Conservation (phyloP, 2,888 invertebrate genomes). For the Caradrina clavipalpis region DNA sequence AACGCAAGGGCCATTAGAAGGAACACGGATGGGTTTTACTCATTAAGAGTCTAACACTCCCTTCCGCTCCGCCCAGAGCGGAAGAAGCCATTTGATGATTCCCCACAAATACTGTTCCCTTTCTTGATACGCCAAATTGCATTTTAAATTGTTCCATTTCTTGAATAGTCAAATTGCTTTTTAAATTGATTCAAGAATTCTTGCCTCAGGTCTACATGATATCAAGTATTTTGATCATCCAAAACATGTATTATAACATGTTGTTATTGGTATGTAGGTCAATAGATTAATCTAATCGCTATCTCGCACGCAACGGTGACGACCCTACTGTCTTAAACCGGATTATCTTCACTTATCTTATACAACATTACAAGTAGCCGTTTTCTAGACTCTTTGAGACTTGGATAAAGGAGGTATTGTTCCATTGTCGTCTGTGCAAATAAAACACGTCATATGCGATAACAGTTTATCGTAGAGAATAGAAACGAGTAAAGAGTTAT, state of each 20-base stretch:
- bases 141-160: no score
- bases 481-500: not conserved
- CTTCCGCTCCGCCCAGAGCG: no score
- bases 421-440: conserved; percentile 28
- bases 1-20: no score
- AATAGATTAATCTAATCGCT: conserved; percentile 53
- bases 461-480: conserved; percentile 5
- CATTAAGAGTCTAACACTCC: no score
- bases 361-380: not conserved
- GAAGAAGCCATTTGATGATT: no score
- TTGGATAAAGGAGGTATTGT: not conserved
- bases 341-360: conserved; percentile 32
- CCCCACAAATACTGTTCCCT: no score
- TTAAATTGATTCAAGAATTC: not conserved
- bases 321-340: conserved; percentile 10
- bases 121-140: no score
- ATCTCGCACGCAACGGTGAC: conserved; percentile 30
- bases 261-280: conserved; percentile 53
- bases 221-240: not conserved
- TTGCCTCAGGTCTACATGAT: not conserved
- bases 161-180: no score
- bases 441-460: conserved; percentile 17
- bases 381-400: conserved; percentile 4
- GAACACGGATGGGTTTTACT: no score
- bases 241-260: not conserved